Evolutionary conservation across 2,113 vertebrate species (phyloP).

Genomic region (Myotis yumanensis): DNA sequence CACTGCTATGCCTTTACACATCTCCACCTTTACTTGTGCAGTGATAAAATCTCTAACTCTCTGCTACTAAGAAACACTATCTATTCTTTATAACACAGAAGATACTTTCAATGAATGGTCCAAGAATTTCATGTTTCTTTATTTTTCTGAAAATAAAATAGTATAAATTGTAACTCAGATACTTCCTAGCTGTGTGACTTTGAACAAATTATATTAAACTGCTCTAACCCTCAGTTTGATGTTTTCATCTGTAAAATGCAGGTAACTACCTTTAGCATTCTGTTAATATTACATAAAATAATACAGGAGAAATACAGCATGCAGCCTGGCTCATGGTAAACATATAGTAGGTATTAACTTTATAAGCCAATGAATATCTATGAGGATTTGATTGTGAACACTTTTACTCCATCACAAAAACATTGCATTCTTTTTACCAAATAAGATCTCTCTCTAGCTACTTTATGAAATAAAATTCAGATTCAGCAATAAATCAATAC

Average conservation of each 20-base stretch:
- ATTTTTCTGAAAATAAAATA: conserved; percentile 13
- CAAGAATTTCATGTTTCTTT: neutral
- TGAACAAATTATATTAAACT: neutral
- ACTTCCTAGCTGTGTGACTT: neutral
- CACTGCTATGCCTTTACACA: neutral
- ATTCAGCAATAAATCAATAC: neutral
- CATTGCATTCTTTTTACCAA: conserved; percentile 14
- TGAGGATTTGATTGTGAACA: neutral
- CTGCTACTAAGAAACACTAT: neutral
- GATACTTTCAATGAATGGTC: neutral
- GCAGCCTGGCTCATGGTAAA: neutral
- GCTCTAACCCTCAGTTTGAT: neutral
- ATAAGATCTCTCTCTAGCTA: neutral
- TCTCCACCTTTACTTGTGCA: neutral
- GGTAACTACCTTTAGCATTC: neutral
- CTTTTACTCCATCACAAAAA: neutral
- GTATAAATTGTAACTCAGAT: neutral
- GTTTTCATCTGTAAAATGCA: conserved; percentile 17
- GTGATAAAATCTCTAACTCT: neutral
- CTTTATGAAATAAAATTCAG: conserved; percentile 21
- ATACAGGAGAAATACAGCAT: neutral
- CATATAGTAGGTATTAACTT: neutral
- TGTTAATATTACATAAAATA: conserved; percentile 11
- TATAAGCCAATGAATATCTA: neutral
- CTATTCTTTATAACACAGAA: neutral